Evolutionary conservation across 2,113 vertebrate genomes (phyloP).

Genomic region (Rhabdornis inornatus): DNA sequence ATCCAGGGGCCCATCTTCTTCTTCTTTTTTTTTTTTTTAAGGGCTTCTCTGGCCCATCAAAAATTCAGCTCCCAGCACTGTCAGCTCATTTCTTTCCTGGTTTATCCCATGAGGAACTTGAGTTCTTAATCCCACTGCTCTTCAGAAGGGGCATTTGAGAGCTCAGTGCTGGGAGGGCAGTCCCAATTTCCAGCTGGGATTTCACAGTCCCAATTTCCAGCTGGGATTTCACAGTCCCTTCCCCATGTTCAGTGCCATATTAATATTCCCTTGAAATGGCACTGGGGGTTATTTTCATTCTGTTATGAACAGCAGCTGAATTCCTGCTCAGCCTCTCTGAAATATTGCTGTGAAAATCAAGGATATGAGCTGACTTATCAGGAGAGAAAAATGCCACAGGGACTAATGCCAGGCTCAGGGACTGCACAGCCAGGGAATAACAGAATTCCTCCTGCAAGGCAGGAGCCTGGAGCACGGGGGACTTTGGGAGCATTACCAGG

Average conservation of each 20-base stretch:
- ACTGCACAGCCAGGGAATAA: background rate
- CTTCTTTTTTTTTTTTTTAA: too few relatives aligned
- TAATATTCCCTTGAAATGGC: background rate
- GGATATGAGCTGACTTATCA: constrained; percentile 26
- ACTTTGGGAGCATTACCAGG: background rate
- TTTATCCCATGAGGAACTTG: background rate
- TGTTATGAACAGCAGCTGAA: background rate
- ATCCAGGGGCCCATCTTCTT: background rate
- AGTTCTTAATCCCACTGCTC: background rate
- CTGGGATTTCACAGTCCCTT: background rate
- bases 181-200: constrained; percentile 19
- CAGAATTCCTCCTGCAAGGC: background rate
- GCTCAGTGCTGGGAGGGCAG: background rate
- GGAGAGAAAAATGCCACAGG: background rate
- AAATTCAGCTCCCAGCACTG: background rate
- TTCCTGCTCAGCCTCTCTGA: background rate
- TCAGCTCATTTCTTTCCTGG: background rate
- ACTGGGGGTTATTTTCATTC: constrained; percentile 8
- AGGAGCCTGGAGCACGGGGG: background rate
- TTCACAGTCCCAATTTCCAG: constrained; percentile 23
- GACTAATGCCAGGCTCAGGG: constrained; percentile 4
- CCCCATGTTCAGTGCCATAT: background rate
- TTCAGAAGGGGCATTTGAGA: background rate
- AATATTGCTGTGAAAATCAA: constrained; percentile 43
- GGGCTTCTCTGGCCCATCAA: background rate